phyloP scores from a whole-genome alignment of 92 coral and sea anemone genomes.

The Phenganax stokvisi region DNA sequence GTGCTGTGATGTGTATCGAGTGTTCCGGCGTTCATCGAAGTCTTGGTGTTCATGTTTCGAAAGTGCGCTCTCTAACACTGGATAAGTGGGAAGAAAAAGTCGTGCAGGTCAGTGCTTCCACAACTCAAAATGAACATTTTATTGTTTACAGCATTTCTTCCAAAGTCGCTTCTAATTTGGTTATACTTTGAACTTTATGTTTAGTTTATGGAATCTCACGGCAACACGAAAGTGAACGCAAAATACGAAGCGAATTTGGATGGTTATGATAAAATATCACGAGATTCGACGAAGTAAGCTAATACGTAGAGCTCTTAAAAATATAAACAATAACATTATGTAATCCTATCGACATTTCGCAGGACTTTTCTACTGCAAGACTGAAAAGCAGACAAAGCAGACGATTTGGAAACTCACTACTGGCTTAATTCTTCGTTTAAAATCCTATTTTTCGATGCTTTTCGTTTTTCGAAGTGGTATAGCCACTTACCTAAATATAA shows the following conservation, averaged over 20 bases:
- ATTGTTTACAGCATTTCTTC: no score
- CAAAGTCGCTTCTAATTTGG: neutral
- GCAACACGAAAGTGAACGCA: conserved; percentile 73
- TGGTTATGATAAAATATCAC: conserved; percentile 60
- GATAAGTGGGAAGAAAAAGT: conserved; percentile 97
- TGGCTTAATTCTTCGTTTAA: no score
- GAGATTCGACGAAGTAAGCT: conserved; percentile 92
- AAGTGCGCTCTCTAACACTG: conserved; percentile 84
- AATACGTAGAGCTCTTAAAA: no score
- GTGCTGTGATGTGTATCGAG: conserved; percentile 86
- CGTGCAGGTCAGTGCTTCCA: conserved; percentile 59
- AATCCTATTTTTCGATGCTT: no score
- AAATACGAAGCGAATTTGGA: conserved; percentile 74
- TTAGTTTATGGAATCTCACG: conserved; percentile 90
- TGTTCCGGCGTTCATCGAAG: conserved; percentile 98
- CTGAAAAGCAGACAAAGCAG: no score
- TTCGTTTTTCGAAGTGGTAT: no score
- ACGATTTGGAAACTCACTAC: no score
- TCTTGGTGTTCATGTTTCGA: conserved; percentile 94
- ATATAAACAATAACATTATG: no score
- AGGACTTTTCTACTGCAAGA: no score
- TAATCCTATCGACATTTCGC: no score
- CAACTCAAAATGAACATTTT: no score
- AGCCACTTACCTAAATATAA: no score
- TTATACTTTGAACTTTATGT: neutral